Conservation (phyloP, 2,888 invertebrate genomes). For the Callyntrura sp. region DNA sequence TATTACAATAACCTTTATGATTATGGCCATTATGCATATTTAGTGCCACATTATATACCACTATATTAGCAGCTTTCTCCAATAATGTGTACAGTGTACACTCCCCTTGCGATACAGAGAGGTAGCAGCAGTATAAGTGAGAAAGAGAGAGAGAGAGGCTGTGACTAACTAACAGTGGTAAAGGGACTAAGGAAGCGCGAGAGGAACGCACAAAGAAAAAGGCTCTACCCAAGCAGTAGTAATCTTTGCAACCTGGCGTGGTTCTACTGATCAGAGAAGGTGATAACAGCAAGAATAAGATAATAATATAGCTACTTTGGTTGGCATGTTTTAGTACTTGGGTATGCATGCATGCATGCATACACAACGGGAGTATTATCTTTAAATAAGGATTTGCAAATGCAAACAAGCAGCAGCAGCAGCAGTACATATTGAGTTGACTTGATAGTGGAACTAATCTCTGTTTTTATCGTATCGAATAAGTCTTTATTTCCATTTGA, state of each 20-base stretch:
- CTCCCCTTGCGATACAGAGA: neutral
- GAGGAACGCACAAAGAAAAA: neutral
- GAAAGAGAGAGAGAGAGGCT: neutral
- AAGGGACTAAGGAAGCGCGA: neutral
- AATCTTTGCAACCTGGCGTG: slow-evolving; percentile 10
- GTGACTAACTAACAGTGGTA: neutral
- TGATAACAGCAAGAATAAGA: slow-evolving; percentile 45
- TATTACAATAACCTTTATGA: slow-evolving; percentile 69
- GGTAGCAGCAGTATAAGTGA: neutral
- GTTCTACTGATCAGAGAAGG: slow-evolving; percentile 18
- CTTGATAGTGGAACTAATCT: slow-evolving; percentile 69
- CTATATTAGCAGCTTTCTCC: slow-evolving; percentile 28
- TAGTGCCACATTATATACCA: slow-evolving; percentile 59
- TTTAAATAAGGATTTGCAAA: slow-evolving; percentile 39
- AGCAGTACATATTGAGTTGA: slow-evolving; percentile 3
- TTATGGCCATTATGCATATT: slow-evolving; percentile 75
- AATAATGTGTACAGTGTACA: neutral
- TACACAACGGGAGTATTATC: neutral
- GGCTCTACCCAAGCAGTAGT: neutral
- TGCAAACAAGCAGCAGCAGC: slow-evolving; percentile 28
- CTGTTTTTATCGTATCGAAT: slow-evolving; percentile 67
- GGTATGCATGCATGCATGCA: slow-evolving; percentile 12
- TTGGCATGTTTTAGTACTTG: slow-evolving; percentile 1
- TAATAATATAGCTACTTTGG: slow-evolving; percentile 13
- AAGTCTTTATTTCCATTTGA: slow-evolving; percentile 75